phyloP scores from a whole-genome alignment of 2,113 vertebrate genomes.

The Chrysemys picta region DNA sequence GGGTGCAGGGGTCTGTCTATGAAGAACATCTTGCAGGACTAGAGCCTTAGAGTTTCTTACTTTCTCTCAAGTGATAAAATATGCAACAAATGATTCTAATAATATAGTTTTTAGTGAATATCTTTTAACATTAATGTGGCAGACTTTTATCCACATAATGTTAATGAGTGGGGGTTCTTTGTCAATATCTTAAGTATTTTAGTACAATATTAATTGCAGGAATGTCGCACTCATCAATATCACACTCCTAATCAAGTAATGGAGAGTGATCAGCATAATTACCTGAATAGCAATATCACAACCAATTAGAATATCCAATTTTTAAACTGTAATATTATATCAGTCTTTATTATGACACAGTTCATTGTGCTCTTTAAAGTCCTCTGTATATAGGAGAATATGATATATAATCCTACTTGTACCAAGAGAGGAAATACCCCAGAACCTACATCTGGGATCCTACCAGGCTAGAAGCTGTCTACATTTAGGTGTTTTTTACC shows the following conservation, averaged over 20 bases:
- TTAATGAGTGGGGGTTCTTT: background rate
- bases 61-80: background rate
- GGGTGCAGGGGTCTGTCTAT: background rate
- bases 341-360: background rate
- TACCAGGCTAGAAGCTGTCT: background rate
- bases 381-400: background rate
- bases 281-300: slow-evolving; percentile 13
- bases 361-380: background rate
- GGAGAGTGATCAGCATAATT: slow-evolving; percentile 18
- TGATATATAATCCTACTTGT: background rate
- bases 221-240: slow-evolving; percentile 14
- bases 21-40: background rate
- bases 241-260: background rate
- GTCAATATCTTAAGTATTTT: slow-evolving; percentile 13
- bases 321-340: background rate
- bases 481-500: background rate
- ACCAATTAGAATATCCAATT: background rate
- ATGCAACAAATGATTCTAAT: background rate
- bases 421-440: background rate
- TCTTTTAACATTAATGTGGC: background rate
- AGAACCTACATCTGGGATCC: background rate
- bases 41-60: background rate
- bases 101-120: background rate
- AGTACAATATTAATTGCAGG: slow-evolving; percentile 26
- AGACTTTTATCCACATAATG: background rate